Evolutionary conservation across 1,140 invertebrate genomes (phyloP).

Genomic region (Diabrotica virgifera): DNA sequence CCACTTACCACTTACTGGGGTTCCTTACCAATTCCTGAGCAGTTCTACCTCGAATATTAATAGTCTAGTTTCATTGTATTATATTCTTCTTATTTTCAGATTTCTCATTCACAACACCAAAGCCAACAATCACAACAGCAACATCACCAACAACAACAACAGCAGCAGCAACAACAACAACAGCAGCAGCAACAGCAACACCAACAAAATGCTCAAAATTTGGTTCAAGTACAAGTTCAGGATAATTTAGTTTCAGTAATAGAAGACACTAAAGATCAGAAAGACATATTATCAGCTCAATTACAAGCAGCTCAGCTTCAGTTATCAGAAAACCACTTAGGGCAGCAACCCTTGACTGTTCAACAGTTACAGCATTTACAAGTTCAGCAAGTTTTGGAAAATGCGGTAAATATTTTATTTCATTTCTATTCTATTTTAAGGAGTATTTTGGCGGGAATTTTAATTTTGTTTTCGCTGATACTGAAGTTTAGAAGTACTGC

Average conservation of each 20-base stretch:
- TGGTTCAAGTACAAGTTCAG: slow-evolving; percentile 49
- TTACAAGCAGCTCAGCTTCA: slow-evolving; percentile 44
- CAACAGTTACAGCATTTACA: slow-evolving; percentile 47
- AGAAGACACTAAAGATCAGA: slow-evolving; percentile 47
- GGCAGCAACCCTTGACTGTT: slow-evolving; percentile 43
- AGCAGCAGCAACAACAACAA: slow-evolving; percentile 28
- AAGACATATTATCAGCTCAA: slow-evolving; percentile 42
- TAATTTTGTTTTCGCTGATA: too few species aligned
- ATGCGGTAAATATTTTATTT: slow-evolving; percentile 33
- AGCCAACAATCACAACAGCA: slow-evolving; percentile 29
- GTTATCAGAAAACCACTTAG: slow-evolving; percentile 41
- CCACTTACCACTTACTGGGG: too few species aligned
- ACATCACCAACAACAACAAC: slow-evolving; percentile 36
- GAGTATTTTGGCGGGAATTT: too few species aligned
- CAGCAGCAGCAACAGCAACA: slow-evolving; percentile 24
- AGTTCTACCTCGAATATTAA: too few species aligned
- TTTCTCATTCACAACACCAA: slow-evolving; percentile 48
- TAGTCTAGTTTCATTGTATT: too few species aligned
- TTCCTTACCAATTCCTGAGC: too few species aligned
- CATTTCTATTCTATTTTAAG: background rate
- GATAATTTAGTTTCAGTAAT: slow-evolving; percentile 49
- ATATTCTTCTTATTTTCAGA: slow-evolving; percentile 29
- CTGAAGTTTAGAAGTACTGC: too few species aligned
- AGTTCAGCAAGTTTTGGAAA: slow-evolving; percentile 46
- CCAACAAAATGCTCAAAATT: slow-evolving; percentile 35